These are phyloP conservation scores for Drosophila equinoxialis DNA, from an alignment of 1,140 invertebrate species.

Conservation along the genomic window DNA sequence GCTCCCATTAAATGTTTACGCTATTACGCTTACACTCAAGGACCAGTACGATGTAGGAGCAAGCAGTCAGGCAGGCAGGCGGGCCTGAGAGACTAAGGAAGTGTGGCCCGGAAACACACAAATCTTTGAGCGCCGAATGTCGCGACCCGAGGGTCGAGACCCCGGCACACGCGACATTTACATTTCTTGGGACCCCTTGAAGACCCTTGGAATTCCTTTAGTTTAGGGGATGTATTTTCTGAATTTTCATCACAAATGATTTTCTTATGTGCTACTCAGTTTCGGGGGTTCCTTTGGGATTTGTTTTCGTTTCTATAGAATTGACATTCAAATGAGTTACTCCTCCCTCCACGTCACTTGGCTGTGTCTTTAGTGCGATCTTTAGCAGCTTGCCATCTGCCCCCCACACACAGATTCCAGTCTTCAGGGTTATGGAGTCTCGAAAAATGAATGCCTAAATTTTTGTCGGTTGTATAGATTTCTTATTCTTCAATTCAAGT, in stretches of 20 bases:
- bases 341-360: constrained; percentile 16
- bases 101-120: constrained; percentile 25
- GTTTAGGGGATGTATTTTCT: constrained; percentile 23
- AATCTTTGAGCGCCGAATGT: constrained; percentile 45
- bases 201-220: constrained; percentile 31
- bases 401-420: constrained; percentile 18
- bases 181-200: constrained; percentile 31
- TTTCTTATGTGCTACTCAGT: constrained; percentile 54
- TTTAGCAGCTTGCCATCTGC: constrained; percentile 70
- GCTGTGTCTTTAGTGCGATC: constrained; percentile 50
- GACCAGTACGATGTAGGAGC: constrained; percentile 18
- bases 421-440: constrained; percentile 42
- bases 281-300: constrained; percentile 51
- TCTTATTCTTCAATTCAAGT: constrained; percentile 30
- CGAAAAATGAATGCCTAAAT: constrained; percentile 55
- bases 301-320: constrained; percentile 65
- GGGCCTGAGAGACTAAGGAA: constrained; percentile 34
- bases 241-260: constrained; percentile 56
- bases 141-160: constrained; percentile 10
- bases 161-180: constrained; percentile 52
- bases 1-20: constrained; percentile 77
- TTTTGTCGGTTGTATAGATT: constrained; percentile 57
- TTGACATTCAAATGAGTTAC: constrained; percentile 71
- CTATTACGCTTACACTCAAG: constrained; percentile 46
- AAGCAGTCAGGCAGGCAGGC: constrained; percentile 48